Base-by-base conservation (phyloP, 2,797 vertebrate species). In the Enteromius afrohamiltoni region DNA sequence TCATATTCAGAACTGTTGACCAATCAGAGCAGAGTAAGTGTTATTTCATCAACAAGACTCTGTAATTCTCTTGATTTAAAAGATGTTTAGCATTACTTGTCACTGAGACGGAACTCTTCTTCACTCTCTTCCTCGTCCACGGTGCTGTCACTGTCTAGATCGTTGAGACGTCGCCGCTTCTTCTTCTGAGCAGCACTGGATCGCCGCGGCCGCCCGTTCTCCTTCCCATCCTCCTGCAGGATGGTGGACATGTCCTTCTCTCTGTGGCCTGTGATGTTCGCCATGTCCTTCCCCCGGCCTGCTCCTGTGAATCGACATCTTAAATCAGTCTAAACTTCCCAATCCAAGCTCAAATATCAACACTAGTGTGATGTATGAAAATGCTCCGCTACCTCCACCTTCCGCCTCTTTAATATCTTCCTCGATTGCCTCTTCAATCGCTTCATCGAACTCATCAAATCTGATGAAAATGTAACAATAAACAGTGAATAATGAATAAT, bases 371-470 rank as follows among this genome's bases (percentile, higher is more conserved):
- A 40, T 10, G 62, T 23, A 42, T 31, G 5, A 37, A 47, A 69
- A 69, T n/a, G 23, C 23, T 62, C 14, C 21, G 83, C 86, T 89
- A 98, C 97, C 98, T 95, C 97, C 97, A 82, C 98, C 98, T 67
- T 99, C 98, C 3, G 96, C 98, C 88, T 99, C 98, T 91, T 97
- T 97, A 91, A 99, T 96, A 88, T 99, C 98, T 86, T 99, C 97
- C 90, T 99, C 97, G 65, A 99, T 99, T 2, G 98, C 98, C 90
- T 99, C 98, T 89, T 99, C 98, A 34, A 99, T 99, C 1, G 98
- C 98, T 91, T 99, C 98, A 76, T 99, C 98, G 83, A 99, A 99
- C 87, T 99, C 98, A 91, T 99, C 98, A 89, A 99, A 99, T 87
- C 98, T 99, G 8, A 55, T 58, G 17, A 9, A 42, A 47, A 76